These are phyloP conservation scores for Thomomys bottae DNA, from an alignment of 2,113 vertebrate species.

Conservation along the genomic window DNA sequence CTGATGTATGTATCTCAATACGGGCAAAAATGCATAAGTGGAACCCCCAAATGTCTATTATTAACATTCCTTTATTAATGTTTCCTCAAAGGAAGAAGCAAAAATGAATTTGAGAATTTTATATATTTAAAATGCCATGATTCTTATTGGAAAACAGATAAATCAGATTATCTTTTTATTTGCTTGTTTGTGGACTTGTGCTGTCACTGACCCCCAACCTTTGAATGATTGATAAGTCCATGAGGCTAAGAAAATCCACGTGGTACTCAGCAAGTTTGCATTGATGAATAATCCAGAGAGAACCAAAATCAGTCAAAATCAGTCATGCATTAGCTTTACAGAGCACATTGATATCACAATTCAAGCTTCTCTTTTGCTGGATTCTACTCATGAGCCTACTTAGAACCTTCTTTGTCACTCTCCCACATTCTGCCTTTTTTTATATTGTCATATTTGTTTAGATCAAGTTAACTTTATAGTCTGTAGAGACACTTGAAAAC, in stretches of 20 bases:
- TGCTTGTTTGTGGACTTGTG: not conserved
- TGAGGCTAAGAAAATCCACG: not conserved
- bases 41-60: not conserved
- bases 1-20: not conserved
- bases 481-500: not conserved
- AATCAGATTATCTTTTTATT: not conserved
- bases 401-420: not conserved
- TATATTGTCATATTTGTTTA: not conserved
- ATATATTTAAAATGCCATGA: not conserved
- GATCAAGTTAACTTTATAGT: not conserved
- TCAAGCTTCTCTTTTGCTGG: not conserved
- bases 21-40: not conserved
- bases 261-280: not conserved
- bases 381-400: not conserved
- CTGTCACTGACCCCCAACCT: not conserved
- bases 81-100: not conserved
- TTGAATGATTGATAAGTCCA: not conserved
- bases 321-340: not conserved
- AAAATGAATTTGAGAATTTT: not conserved
- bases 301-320: not conserved
- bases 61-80: not conserved
- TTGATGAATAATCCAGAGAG: not conserved
- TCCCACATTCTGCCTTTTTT: not conserved
- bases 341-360: not conserved
- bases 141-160: not conserved